Base-by-base conservation (phyloP, 2,888 invertebrate genomes). In the Rhimphoctona megacephalus region DNA sequence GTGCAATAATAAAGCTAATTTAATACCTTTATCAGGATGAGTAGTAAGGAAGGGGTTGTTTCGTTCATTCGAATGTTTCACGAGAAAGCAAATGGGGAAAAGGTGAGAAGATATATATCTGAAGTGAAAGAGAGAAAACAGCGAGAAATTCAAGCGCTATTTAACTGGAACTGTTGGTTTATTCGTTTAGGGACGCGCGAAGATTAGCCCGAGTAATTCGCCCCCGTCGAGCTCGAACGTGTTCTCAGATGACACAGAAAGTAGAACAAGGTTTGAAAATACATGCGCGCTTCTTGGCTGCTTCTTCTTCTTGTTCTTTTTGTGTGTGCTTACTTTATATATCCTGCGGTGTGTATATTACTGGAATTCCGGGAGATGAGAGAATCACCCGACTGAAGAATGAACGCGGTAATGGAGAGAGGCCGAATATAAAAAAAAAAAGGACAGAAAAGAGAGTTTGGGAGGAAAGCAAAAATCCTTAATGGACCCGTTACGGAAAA, bases 1-100 rank as follows among this genome's bases (percentile, higher is more conserved):
- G 11, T 72, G 69, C 66, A 70, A 85, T 85, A 88, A 88, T 89
- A 89, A 85, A 87, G 85, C 87, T 86, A 86, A 89, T 87, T 86
- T 84, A 83, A 88, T 80, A 83, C 73, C 77, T 86, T 83, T 80
- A 85, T 84, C 83, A 61, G 61, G 14, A 22, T 25, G 39, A 22
- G n/a, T n/a, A 57, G 3, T 43, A 9, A 30, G 46, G 77, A 72
- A 14, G 64, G 46, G 72, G n/a, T 6, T 33, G 66, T 3, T 25
- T 52, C 33, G 25, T 74, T 67, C 6, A 67, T 46, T 25, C 49
- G 19, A 61, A 39, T 36, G 57, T 46, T 72, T 36, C 30, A 17
- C 46, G 66, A 46, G 73, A 49, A 57, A 43, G 14, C 57, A 22
- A 46, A 30, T 19, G 84, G n/a, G 22, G 25, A 33, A 30, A n/a